These are phyloP conservation scores for Orius laevigatus DNA, from an alignment of 1,140 invertebrate species.

Conservation along the genomic window DNA sequence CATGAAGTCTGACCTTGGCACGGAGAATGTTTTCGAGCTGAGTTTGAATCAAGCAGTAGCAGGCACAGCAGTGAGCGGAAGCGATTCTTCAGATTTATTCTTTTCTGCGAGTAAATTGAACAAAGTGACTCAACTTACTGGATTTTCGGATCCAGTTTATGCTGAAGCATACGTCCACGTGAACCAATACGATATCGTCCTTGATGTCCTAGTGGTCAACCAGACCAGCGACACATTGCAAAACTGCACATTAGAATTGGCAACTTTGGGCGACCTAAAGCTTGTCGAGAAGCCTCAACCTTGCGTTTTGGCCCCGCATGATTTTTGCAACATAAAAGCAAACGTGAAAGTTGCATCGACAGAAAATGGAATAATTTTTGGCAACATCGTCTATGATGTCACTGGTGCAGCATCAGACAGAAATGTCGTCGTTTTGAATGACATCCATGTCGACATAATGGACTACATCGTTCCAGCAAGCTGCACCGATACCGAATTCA, in stretches of 20 bases:
- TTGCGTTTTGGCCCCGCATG: conserved; percentile 85
- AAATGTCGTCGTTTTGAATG: conserved; percentile 95
- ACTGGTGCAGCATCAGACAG: conserved; percentile 81
- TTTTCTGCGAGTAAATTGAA: conserved; percentile 45
- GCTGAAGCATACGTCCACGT: conserved; percentile 98
- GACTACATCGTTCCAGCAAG: conserved; percentile 97
- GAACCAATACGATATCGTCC: conserved; percentile 95
- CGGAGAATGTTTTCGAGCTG: conserved; percentile 85
- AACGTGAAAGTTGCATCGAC: conserved; percentile 92
- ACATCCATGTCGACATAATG: conserved; percentile 99
- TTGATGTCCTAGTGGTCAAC: conserved; percentile 96
- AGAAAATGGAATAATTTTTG: conserved; percentile 99
- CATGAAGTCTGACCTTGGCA: conserved; percentile 45
- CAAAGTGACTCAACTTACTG: conserved; percentile 97
- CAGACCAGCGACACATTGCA: conserved; percentile 95
- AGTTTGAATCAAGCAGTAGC: conserved; percentile 77
- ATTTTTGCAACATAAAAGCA: conserved; percentile 96
- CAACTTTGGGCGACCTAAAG: conserved; percentile 93
- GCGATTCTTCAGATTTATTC: conserved; percentile 13
- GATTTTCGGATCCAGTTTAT: conserved; percentile 98
- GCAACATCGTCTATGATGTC: conserved; percentile 97
- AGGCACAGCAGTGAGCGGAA: conserved; percentile 10
- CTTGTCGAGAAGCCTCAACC: conserved; percentile 93
- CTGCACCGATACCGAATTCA: conserved; percentile 89
- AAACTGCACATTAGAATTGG: conserved; percentile 93